Evolutionary conservation across 2,113 vertebrate species (phyloP).

Genomic region (Cariama cristata): DNA sequence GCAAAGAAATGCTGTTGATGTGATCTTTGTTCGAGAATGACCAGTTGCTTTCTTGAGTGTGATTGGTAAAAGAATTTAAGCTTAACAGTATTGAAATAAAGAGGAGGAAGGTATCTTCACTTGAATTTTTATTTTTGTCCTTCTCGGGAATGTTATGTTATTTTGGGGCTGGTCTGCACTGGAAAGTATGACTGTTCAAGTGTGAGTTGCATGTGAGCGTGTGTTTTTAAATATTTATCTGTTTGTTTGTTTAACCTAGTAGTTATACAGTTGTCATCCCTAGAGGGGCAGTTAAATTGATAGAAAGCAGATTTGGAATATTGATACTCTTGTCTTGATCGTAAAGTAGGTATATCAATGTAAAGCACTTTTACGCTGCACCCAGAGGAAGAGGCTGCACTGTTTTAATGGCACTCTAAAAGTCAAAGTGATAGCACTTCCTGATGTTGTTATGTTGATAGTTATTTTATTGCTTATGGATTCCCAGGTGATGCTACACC

Average conservation of each 20-base stretch:
- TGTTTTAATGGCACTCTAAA: not conserved
- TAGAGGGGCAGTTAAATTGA: not conserved
- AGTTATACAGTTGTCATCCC: not conserved
- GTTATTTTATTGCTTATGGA: not conserved
- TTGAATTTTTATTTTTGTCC: not conserved
- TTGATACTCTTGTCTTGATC: not conserved
- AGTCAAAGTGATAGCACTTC: not conserved
- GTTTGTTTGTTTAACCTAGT: not conserved
- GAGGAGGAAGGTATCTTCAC: not conserved
- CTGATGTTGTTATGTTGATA: not conserved
- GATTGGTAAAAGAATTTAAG: not conserved
- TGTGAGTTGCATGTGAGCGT: not conserved
- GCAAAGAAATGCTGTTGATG: not conserved
- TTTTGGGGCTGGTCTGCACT: not conserved
- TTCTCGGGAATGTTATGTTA: fast-evolving
- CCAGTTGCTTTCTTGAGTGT: not conserved
- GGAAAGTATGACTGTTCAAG: not conserved
- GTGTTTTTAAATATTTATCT: not conserved
- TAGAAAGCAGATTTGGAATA: not conserved
- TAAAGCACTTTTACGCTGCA: not conserved
- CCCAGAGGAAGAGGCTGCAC: not conserved
- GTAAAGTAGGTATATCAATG: not conserved
- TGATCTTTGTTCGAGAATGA: not conserved
- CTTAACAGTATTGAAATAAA: not conserved
- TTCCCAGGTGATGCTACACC: not conserved